Conservation (phyloP, 2,113 vertebrate genomes). For the Capreolus pygargus region DNA sequence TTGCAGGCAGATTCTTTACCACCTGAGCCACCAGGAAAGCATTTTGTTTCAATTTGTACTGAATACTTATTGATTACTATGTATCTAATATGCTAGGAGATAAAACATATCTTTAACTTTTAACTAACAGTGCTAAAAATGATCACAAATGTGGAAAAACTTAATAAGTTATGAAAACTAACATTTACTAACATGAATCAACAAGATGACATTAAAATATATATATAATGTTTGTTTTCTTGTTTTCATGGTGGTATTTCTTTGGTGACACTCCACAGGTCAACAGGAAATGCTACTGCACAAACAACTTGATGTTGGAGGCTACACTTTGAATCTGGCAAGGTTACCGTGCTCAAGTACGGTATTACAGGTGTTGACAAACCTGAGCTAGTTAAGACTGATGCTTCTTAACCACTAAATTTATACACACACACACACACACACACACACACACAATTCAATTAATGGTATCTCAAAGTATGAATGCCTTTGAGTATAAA, state of each 20-base stretch:
- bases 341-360: background rate
- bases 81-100: background rate
- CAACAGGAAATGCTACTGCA: background rate
- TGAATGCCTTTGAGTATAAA: background rate
- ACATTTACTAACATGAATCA: conserved; percentile 24
- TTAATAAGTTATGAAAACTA: conserved; percentile 20
- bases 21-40: background rate
- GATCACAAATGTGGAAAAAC: conserved; percentile 12
- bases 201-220: conserved; percentile 6
- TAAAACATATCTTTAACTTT: conserved; percentile 26
- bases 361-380: background rate
- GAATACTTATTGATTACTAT: conserved; percentile 3
- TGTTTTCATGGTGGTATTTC: background rate
- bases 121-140: conserved; percentile 27
- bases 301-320: background rate
- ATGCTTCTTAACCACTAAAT: background rate
- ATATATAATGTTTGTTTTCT: background rate
- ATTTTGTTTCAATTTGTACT: background rate
- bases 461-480: background rate
- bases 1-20: background rate
- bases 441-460: background rate
- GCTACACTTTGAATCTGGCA: background rate
- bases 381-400: background rate
- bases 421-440: background rate
- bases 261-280: background rate